Evolutionary conservation across 2,113 vertebrate species (phyloP).

Genomic region (Ibidorhyncha struthersii): DNA sequence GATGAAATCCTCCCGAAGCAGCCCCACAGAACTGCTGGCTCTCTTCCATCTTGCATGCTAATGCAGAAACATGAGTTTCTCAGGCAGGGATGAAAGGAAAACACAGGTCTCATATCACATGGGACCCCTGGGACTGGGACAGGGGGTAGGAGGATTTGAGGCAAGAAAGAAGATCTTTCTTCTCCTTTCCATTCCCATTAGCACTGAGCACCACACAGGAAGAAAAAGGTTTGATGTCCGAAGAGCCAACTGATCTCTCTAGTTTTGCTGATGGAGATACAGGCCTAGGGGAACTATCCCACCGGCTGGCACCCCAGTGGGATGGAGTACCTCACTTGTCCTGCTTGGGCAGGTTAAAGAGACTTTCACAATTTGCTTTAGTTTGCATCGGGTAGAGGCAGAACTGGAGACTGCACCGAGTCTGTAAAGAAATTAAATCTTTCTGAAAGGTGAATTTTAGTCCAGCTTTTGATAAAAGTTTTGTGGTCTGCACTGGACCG

Average conservation of each 20-base stretch:
- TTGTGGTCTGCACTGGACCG: background rate
- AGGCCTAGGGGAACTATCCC: background rate
- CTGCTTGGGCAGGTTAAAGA: background rate
- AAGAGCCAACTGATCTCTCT: background rate
- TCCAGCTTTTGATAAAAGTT: background rate
- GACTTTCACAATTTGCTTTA: background rate
- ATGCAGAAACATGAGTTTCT: conserved; percentile 40
- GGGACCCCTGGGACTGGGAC: background rate
- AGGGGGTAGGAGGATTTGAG: background rate
- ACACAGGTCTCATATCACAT: conserved; percentile 18
- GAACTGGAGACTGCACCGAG: background rate
- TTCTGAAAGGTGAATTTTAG: background rate
- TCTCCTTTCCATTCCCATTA: conserved; percentile 19
- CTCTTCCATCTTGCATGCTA: conserved; percentile 25
- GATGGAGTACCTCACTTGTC: background rate
- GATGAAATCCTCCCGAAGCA: background rate
- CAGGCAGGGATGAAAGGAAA: conserved; percentile 41
- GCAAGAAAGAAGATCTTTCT: conserved; percentile 32
- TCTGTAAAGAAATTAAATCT: background rate
- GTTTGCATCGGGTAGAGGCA: background rate
- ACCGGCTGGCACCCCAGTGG: fast-evolving
- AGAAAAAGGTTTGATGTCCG: background rate
- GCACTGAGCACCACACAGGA: background rate
- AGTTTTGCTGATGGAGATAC: background rate
- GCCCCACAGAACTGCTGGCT: background rate